Conservation (phyloP, 2,113 vertebrate genomes). For the Notarius lentiginosus region DNA sequence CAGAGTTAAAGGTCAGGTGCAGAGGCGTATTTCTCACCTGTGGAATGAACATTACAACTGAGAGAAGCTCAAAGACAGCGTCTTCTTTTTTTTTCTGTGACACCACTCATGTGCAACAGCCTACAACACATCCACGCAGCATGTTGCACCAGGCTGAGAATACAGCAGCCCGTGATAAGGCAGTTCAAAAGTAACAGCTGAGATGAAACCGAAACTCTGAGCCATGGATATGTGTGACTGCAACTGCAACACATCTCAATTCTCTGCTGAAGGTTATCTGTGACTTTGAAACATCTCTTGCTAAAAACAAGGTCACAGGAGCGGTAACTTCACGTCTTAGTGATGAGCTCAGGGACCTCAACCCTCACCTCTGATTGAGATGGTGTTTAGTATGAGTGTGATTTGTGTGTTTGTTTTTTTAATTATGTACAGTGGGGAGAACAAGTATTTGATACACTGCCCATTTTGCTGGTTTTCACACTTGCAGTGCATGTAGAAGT, state of each 20-base stretch:
- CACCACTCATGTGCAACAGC: neutral
- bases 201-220: conserved; percentile 35
- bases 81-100: too few relatives aligned
- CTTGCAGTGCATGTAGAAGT: too few relatives aligned
- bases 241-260: neutral
- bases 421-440: too few relatives aligned
- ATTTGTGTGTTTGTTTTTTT: neutral
- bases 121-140: neutral
- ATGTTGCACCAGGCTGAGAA: conserved; percentile 8
- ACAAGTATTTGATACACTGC: too few relatives aligned
- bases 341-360: neutral
- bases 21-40: conserved; percentile 1
- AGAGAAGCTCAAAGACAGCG: neutral
- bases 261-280: conserved; percentile 27
- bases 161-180: neutral
- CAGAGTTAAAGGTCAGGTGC: neutral
- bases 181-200: conserved; percentile 36
- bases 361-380: conserved; percentile 22
- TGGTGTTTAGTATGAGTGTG: neutral
- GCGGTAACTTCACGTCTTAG: neutral
- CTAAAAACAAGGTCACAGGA: conserved; percentile 1
- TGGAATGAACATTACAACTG: neutral
- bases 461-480: too few relatives aligned
- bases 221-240: neutral
- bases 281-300: conserved; percentile 10